phyloP scores from a whole-genome alignment of 2,797 vertebrate genomes.

The Crocodylus rhombifer region DNA sequence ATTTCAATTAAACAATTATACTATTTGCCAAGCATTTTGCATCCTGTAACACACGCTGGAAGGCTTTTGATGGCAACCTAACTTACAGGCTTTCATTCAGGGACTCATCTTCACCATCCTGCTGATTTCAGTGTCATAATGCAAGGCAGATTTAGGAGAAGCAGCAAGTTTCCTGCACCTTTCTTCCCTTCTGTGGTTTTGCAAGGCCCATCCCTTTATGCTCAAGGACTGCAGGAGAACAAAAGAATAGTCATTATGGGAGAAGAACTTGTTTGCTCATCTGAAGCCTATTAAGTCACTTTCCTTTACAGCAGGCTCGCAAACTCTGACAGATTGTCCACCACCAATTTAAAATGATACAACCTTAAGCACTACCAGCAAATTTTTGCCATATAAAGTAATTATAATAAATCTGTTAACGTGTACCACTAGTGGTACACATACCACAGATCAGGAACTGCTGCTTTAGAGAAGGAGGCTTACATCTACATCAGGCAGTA shows the following conservation, averaged over 20 bases:
- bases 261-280: not conserved
- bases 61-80: slow-evolving; percentile 54
- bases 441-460: no score
- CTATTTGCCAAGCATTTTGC: slow-evolving; percentile 61
- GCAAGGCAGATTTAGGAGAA: not conserved
- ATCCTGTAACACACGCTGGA: slow-evolving; percentile 44
- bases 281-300: slow-evolving; percentile 20
- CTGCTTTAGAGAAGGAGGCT: slow-evolving; percentile 42
- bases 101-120: slow-evolving; percentile 18
- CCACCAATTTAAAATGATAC: no score
- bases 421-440: no score
- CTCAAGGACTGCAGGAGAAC: slow-evolving; percentile 6
- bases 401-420: no score
- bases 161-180: not conserved
- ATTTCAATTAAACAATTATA: slow-evolving; percentile 62
- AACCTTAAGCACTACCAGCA: no score
- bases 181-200: not conserved
- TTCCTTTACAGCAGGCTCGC: not conserved
- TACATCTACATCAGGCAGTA: slow-evolving; percentile 43
- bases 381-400: no score
- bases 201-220: not conserved
- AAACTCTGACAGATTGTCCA: no score
- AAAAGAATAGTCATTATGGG: not conserved
- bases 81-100: slow-evolving; percentile 32
- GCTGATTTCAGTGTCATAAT: slow-evolving; percentile 6